These are phyloP conservation scores for Eulemur mongoz DNA, from an alignment of 2,797 vertebrate genomes.

Conservation along the genomic window DNA sequence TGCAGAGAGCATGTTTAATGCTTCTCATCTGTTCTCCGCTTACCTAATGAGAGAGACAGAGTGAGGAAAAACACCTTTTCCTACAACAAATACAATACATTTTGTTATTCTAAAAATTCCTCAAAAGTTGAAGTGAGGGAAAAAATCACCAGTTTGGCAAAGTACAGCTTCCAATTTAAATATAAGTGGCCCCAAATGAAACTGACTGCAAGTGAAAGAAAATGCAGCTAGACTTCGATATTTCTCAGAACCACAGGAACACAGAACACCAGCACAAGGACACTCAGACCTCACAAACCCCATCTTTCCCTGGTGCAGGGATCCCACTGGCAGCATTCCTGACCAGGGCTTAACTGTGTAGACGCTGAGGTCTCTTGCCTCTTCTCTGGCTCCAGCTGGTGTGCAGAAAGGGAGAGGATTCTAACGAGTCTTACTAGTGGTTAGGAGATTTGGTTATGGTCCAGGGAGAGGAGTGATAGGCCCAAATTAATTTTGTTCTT, in stretches of 20 bases:
- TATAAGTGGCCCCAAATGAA: neutral
- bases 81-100: neutral
- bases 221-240: neutral
- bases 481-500: neutral
- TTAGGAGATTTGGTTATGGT: neutral
- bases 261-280: neutral
- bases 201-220: neutral
- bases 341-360: neutral
- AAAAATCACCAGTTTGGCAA: neutral
- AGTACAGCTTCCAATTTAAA: conserved; percentile 9
- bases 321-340: neutral
- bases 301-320: neutral
- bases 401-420: neutral
- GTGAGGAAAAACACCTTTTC: neutral
- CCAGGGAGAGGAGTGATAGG: neutral
- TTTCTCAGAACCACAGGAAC: neutral
- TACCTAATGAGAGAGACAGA: neutral
- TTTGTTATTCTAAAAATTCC: conserved; percentile 19
- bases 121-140: conserved; percentile 27
- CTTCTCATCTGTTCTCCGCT: conserved; percentile 58
- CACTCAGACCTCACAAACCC: neutral
- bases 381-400: neutral
- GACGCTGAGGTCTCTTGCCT: neutral
- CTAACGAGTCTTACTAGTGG: neutral
- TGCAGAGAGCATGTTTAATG: conserved; percentile 20